Evolutionary conservation across 2,888 invertebrate genomes (phyloP), one percentile per base, ranked within the genome.

Genomic region (Orthosia gothica): DNA sequence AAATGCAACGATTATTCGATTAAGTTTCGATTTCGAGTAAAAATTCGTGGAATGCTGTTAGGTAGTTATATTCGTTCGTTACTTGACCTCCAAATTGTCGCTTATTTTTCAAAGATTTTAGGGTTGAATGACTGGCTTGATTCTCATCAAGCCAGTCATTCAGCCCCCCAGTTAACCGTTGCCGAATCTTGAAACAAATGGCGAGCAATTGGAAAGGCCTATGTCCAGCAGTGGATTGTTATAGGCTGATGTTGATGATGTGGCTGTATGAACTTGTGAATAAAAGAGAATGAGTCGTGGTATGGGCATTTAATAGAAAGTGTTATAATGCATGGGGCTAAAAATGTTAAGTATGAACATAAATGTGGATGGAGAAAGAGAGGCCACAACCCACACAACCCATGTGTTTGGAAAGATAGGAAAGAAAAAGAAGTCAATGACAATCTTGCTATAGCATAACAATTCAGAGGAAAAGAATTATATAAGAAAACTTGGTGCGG

Each of bases 1-100:
- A 86, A 81, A 79, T 86, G 20, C 76, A 75, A 79, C 65, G 73
- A 68, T 81, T 64, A 81, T 69, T 81, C 73, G 74, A 75, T 83
- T 79, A 71, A 77, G 57, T 71, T 74, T 84, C 58, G 47, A 72
- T 75, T 79, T 69, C 49, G 18, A 73, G 74, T 71, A 74, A 74
- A 86, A 78, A 79, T 74, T 70, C 54, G 18, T 63, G 74, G 81
- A 75, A 86, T 86, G 72, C 69, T 32, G 77, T 71, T 50, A 52
- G 26, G 23, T 63, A 69, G 62, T 72, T 68, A 49, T 40, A 55
- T 49, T 62, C 66, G n/a, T 70, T 82, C 57, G 52, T 64, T 65
- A 70, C 62, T 59, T 40, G 50, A 16, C 55, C 50, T 58, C 68
- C n/a, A 26, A 40, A 62, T 79, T 62, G 65, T 49, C 15, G 20